Evolutionary conservation across 2,888 invertebrate species (phyloP), one percentile per base, ranked within the genome.

Genomic region (Hartigia nigra): DNA sequence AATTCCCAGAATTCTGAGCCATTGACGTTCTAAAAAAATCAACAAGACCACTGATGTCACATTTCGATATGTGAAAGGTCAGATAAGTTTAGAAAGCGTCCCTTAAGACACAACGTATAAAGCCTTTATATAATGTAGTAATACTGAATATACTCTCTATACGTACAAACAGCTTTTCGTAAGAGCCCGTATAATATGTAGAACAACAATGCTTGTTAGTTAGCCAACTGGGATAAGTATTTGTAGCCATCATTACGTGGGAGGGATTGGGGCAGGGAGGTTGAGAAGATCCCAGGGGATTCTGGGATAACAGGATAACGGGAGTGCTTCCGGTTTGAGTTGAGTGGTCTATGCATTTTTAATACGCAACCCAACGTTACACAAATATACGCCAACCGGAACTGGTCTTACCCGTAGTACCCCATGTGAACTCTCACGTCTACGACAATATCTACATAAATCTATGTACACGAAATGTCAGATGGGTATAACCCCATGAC

Each of bases 341-440:
- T 88, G 90, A 90, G 88, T 88, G 88, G 86, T 83, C 83, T 86
- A 86, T 90, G 87, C 83, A 90, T 91, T 90, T 90, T 90, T 90
- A 87, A 85, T 81, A 82, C 80, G 75, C 75, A 80, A 80, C n/a
- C 11, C 75, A 31, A 75, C 72, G 36, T 34, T 75, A 35, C 75
- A 75, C 75, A 12, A 36, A 75, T 36, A 23, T 36, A 75, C 36
- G 5, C 36, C 14, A 31, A 34, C 72, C 72, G 31, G 72, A 72
- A 72, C 72, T 31, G 32, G 12, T 31, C 34, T 31, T 34, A 31
- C 31, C 72, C 31, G 31, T 32, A 55, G 5, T 9, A 32, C 31
- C 31, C 72, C 12, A 32, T 72, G 9, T n/a, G 23, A 55, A 9
- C 23, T 55, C 55, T 5, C 0, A 55, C 9, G 9, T 23, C 9